A percentile compares a stretch with the other conserved stretches of the same genome.
Evolutionary conservation across 2,113 vertebrate species (phyloP).

Genomic region (Dasyornis broadbenti): DNA sequence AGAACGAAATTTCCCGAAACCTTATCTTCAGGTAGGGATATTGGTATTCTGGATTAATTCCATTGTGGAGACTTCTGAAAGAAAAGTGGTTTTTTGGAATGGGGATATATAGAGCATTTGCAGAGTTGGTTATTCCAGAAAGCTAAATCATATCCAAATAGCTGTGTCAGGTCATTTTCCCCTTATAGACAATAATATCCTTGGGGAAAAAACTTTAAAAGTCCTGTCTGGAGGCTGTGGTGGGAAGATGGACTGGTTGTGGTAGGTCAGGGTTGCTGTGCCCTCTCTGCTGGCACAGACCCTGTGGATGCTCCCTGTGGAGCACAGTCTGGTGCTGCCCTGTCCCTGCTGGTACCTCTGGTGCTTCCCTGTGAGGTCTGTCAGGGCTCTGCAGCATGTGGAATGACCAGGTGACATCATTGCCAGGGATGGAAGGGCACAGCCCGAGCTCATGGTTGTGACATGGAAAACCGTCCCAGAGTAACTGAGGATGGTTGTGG

Average conservation of each 20-base stretch:
- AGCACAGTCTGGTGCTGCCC: neutral
- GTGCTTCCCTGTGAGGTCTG: neutral
- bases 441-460: neutral
- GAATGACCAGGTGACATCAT: neutral
- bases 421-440: neutral
- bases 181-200: neutral
- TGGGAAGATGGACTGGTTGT: neutral
- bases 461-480: neutral
- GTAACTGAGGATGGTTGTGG: neutral
- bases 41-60: constrained; percentile 46
- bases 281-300: neutral
- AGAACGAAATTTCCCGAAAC: neutral
- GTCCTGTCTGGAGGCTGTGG: neutral
- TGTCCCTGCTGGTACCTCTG: neutral
- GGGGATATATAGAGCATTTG: neutral
- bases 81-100: constrained; percentile 32
- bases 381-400: neutral
- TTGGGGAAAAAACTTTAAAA: neutral
- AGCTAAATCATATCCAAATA: constrained; percentile 28
- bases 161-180: neutral
- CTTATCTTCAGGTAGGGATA: neutral
- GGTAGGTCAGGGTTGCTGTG: neutral
- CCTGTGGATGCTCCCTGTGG: neutral
- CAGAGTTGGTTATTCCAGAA: constrained; percentile 26
- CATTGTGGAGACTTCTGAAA: constrained; percentile 17